A percentile compares a stretch with the other conserved stretches of the same genome.
Evolutionary conservation across 2,888 invertebrate genomes (phyloP).

Genomic region (Gortyna flavago): DNA sequence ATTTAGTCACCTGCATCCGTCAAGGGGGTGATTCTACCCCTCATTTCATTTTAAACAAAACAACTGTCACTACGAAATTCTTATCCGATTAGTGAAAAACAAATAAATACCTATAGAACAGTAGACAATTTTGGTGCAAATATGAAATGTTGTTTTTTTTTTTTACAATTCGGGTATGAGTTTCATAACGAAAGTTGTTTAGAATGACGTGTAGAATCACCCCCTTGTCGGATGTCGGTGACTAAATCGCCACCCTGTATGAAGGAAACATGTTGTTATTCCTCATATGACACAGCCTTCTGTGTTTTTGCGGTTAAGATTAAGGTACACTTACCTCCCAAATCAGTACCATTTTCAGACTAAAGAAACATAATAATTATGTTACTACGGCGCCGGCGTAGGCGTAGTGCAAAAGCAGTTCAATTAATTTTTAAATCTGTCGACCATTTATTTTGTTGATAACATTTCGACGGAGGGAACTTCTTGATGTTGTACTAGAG

Average conservation of each 20-base stretch:
- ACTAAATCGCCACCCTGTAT: neutral
- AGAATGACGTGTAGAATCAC: neutral
- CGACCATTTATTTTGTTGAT: neutral
- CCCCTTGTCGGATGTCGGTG: neutral
- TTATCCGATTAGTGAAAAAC: neutral
- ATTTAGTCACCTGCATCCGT: neutral
- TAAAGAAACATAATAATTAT: neutral
- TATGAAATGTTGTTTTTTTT: neutral
- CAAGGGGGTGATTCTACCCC: neutral
- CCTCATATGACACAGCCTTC: neutral
- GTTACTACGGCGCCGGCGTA: neutral
- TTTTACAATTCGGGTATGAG: neutral
- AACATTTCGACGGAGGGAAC: neutral
- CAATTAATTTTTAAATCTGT: conserved; percentile 4
- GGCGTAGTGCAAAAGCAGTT: neutral
- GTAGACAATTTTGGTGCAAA: neutral
- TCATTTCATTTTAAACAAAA: neutral
- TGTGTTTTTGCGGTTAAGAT: neutral
- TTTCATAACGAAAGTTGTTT: neutral
- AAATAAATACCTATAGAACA: neutral
- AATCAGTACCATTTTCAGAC: neutral
- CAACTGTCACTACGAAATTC: neutral
- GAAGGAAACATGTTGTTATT: neutral
- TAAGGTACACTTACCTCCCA: neutral
- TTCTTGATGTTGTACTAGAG: neutral